Conservation (phyloP, 2,113 vertebrate species). For the Mastomys coucha region DNA sequence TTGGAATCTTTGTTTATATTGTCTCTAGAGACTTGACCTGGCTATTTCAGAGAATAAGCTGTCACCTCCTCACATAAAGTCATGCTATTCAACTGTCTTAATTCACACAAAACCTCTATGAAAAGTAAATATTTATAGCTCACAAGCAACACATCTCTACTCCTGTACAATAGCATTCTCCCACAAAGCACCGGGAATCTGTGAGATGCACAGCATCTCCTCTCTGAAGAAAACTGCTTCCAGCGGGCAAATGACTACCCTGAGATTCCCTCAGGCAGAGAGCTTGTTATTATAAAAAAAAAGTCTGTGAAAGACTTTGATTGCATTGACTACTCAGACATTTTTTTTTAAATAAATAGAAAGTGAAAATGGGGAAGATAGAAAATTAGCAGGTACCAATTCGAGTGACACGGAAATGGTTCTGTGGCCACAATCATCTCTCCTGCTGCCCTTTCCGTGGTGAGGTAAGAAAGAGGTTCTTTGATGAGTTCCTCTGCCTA, state of each 20-base stretch:
- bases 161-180: slow-evolving; percentile 71
- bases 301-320: slow-evolving; percentile 34
- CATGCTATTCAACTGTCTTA: slow-evolving; percentile 64
- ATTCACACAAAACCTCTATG: slow-evolving; percentile 60
- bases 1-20: slow-evolving; percentile 62
- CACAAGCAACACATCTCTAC: slow-evolving; percentile 54
- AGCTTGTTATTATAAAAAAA: slow-evolving; percentile 53
- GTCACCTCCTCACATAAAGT: slow-evolving; percentile 59
- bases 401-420: neutral
- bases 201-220: slow-evolving; percentile 25
- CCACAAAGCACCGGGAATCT: slow-evolving; percentile 51
- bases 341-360: neutral
- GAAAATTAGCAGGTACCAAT: neutral
- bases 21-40: neutral
- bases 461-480: neutral
- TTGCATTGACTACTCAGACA: neutral
- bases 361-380: neutral
- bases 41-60: slow-evolving; percentile 11
- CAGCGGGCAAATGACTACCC: slow-evolving; percentile 15
- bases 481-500: neutral
- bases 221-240: slow-evolving; percentile 41
- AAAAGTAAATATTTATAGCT: slow-evolving; percentile 82
- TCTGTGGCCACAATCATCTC: neutral
- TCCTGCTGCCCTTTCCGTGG: neutral
- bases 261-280: slow-evolving; percentile 60